Percentiles rank a stretch among this genome's conserved stretches.
These are phyloP conservation scores for Alfaro cultratus DNA, from an alignment of 2,797 vertebrate genomes.

Conservation along the genomic window DNA sequence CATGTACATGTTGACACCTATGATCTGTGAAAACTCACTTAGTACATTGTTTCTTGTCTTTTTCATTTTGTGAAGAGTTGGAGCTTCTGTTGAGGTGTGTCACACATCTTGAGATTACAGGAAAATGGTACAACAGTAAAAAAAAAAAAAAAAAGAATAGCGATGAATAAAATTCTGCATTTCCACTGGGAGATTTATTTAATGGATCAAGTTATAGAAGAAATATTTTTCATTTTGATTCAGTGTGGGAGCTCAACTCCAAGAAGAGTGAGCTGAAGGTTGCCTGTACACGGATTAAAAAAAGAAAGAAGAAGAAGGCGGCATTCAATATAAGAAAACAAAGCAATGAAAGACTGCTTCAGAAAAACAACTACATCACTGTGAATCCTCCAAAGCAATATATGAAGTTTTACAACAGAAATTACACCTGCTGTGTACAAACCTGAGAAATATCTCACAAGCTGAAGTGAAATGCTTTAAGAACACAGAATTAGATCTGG, in stretches of 20 bases:
- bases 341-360: neutral
- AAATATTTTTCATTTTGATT: slow-evolving; percentile 8
- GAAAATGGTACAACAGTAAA: neutral
- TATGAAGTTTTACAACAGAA: slow-evolving; percentile 14
- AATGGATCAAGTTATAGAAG: neutral
- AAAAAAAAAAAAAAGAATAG: neutral
- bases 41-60: neutral
- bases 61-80: neutral
- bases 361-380: neutral
- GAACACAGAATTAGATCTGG: neutral
- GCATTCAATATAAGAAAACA: neutral
- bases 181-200: neutral
- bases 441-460: neutral
- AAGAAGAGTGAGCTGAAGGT: slow-evolving; percentile 1
- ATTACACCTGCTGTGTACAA: neutral
- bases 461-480: neutral
- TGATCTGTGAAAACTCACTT: neutral
- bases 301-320: neutral
- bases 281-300: slow-evolving; percentile 1
- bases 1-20: neutral
- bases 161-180: neutral
- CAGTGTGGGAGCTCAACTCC: neutral
- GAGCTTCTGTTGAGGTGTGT: neutral
- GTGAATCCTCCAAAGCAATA: neutral
- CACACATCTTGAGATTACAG: neutral